phyloP scores from a whole-genome alignment of 1,140 invertebrate genomes.

The Meloidogyne floridensis region DNA sequence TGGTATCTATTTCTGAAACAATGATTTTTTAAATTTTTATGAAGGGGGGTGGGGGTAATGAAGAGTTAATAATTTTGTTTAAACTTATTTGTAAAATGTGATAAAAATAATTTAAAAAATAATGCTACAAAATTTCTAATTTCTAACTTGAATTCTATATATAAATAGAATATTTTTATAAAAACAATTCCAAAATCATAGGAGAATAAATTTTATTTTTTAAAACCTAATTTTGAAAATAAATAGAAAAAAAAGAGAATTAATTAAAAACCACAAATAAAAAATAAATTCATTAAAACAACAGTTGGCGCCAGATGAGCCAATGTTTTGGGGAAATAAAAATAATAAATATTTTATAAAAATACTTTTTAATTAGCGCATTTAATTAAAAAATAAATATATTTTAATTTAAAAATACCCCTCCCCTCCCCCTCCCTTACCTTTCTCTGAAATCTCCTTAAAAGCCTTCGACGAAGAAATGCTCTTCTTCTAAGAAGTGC shows the following conservation, averaged over 20 bases:
- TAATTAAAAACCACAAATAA: background rate
- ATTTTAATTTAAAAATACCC: background rate
- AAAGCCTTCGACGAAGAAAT: background rate
- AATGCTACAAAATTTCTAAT: too few species aligned
- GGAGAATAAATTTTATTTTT: background rate
- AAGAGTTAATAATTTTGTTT: too few species aligned
- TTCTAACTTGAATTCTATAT: too few species aligned
- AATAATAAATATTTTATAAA: too few species aligned
- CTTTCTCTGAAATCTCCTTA: background rate
- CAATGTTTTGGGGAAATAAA: background rate
- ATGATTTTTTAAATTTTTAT: too few species aligned
- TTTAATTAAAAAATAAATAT: background rate
- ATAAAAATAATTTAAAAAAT: too few species aligned
- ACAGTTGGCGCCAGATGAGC: conserved; percentile 1
- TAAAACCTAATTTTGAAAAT: background rate
- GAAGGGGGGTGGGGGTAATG: too few species aligned
- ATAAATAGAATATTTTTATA: too few species aligned
- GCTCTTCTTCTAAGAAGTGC: conserved; percentile 3
- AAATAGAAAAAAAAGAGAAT: background rate
- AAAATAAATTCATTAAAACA: background rate
- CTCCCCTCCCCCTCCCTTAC: background rate
- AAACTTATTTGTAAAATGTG: too few species aligned
- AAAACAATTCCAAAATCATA: too few species aligned
- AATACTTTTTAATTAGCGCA: too few species aligned
- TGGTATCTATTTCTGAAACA: too few species aligned